phyloP scores from a whole-genome alignment of 2,113 vertebrate genomes.

The Lycocorax pyrrhopterus region DNA sequence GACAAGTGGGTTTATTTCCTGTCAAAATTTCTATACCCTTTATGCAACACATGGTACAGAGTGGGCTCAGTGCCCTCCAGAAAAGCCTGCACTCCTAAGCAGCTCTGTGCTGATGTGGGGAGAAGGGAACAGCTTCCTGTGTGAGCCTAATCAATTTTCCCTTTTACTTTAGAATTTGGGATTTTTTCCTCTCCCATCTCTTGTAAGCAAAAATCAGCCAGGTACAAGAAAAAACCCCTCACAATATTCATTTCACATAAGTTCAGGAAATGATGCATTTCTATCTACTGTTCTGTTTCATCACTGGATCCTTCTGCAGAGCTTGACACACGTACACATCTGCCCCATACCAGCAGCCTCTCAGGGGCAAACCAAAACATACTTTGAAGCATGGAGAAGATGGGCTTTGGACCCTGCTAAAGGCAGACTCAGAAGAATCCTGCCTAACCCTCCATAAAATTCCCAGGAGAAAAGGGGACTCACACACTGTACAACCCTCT shows the following conservation, averaged over 20 bases:
- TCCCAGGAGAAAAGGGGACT: background rate
- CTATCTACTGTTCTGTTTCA: background rate
- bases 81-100: background rate
- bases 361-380: background rate
- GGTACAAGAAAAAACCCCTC: background rate
- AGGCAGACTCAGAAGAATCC: background rate
- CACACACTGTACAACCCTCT: background rate
- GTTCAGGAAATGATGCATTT: background rate
- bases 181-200: background rate
- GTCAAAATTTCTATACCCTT: background rate
- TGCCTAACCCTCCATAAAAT: background rate
- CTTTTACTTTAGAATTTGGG: background rate
- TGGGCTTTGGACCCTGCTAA: background rate
- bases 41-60: background rate
- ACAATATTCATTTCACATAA: background rate
- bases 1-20: background rate
- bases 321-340: background rate
- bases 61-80: background rate
- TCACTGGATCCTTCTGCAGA: background rate
- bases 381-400: background rate
- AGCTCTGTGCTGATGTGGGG: background rate
- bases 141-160: background rate
- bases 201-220: background rate
- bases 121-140: rapidly evolving
- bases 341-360: background rate